Base-by-base conservation (phyloP, 2,888 invertebrate genomes). In the Aspidiotus destructor region DNA sequence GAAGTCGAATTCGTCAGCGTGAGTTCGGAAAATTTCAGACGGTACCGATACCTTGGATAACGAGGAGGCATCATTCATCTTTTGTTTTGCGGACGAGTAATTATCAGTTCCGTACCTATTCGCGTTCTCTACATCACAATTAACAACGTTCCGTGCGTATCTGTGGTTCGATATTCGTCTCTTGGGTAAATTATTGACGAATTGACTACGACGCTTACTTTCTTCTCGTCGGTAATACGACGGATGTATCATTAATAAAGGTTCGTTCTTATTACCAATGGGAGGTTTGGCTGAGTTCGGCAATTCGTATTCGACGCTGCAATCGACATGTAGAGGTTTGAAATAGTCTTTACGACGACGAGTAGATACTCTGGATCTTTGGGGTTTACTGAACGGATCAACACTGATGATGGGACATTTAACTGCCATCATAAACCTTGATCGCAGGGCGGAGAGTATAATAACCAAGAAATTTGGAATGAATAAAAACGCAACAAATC, bases 241-340 rank as follows among this genome's bases (percentile, higher is more conserved):
- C 63, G 90, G 91, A 81, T 90, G 91, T 77, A 91, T 91, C 89
- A 91, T 91, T 75, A 91, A 83, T 76, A 91, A 82, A 68, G 90
- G 90, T 79, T 90, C 90, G 76, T 87, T 85, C 77, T 88, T 82
- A 77, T 86, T 86, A 73, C 89, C 89, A 77, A 87, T 87, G 74
- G 90, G 89, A 74, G 90, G 90, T 80, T 89, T 89, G 74, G 89
- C 89, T 80, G 89, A 88, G 79, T 89, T 90, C 76, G 90, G 90
- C 78, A 91, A 82, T 82, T 91, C 91, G 83, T 91, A 91, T 80
- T 91, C 91, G 75, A 91, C 90, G 81, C 89, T 89, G 81, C 90
- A 90, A 80, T 91, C 91, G 78, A 91, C 91, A 81, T 90, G 89
- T 78, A 91, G 82, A 76, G 90, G 90, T 79, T 88, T 85, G 78